Conservation (phyloP, 2,113 vertebrate genomes). For the Epinephelus fuscoguttatus region DNA sequence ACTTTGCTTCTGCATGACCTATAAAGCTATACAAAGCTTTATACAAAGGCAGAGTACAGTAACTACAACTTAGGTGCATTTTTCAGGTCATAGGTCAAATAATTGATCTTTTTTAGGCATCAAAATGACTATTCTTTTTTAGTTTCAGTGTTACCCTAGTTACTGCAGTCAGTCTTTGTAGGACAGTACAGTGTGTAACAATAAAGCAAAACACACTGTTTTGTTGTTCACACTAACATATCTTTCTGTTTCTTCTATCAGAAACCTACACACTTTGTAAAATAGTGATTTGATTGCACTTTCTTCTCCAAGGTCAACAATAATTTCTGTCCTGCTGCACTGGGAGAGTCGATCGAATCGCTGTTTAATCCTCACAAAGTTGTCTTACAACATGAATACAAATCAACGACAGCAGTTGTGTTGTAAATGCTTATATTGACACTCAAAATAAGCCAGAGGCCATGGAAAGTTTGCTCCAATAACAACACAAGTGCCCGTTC, state of each 20-base stretch:
- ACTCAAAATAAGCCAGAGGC: neutral
- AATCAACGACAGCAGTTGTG: conserved; percentile 3
- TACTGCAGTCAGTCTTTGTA: too few species aligned
- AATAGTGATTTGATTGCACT: neutral
- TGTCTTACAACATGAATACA: conserved; percentile 9
- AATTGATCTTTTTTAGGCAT: too few species aligned
- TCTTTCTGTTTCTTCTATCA: neutral
- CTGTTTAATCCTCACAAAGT: neutral
- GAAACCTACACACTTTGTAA: neutral
- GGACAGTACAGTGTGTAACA: neutral
- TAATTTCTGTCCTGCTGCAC: neutral
- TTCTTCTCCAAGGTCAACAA: neutral
- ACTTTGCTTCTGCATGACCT: too few species aligned
- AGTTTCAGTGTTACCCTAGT: too few species aligned
- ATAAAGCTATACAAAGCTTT: too few species aligned
- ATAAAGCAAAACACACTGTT: neutral
- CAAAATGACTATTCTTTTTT: too few species aligned
- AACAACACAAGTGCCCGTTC: neutral
- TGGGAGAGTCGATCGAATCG: neutral
- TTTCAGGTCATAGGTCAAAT: too few species aligned
- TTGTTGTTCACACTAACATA: neutral
- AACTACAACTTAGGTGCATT: too few species aligned
- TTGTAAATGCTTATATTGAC: neutral
- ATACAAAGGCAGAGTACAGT: too few species aligned
- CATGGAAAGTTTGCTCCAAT: neutral